Conservation (phyloP, 2,797 vertebrate species). For the Tenualosa thibaudeaui region DNA sequence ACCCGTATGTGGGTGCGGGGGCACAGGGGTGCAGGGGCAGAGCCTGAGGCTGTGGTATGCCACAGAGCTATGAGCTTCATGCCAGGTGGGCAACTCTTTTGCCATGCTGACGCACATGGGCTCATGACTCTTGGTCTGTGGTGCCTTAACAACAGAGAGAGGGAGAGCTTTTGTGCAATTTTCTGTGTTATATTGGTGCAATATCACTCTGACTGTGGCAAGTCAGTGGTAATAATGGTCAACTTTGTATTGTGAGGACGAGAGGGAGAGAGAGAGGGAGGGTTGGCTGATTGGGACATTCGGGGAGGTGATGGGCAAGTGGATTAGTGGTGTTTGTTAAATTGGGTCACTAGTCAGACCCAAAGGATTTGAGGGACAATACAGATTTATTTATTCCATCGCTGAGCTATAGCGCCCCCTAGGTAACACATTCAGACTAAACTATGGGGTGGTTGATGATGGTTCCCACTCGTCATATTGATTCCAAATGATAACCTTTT, state of each 20-base stretch:
- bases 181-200: neutral
- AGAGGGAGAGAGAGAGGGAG: neutral
- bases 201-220: neutral
- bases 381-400: neutral
- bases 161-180: neutral
- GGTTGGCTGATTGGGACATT: neutral
- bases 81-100: neutral
- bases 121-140: neutral
- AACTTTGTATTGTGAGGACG: neutral
- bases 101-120: slow-evolving; percentile 7
- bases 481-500: neutral
- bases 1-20: neutral
- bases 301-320: neutral
- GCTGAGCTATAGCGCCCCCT: neutral
- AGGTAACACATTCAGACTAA: neutral
- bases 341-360: neutral
- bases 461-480: neutral
- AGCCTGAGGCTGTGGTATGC: neutral
- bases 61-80: neutral
- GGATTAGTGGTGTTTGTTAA: too few species aligned
- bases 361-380: neutral
- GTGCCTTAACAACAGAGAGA: neutral
- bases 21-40: neutral
- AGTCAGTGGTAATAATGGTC: neutral
- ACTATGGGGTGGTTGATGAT: neutral